These are phyloP conservation scores for Patella pellucida DNA, from an alignment of 2,888 invertebrate genomes.

Conservation along the genomic window DNA sequence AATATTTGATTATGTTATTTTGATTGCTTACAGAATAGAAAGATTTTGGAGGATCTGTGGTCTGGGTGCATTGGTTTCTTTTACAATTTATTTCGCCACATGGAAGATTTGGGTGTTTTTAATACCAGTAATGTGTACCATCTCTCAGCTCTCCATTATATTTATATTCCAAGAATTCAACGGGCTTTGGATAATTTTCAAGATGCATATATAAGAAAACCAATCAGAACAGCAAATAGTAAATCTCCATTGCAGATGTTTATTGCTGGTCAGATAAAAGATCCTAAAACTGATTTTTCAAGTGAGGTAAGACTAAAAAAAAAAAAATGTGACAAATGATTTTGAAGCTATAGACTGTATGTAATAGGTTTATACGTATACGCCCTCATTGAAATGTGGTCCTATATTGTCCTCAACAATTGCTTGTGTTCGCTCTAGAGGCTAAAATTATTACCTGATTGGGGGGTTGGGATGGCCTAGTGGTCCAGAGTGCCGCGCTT, in stretches of 20 bases:
- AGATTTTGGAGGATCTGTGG: conserved; percentile 1
- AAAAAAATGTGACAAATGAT: no score
- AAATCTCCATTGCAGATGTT: conserved; percentile 3
- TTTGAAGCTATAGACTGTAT: no score
- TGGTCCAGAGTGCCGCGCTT: no score
- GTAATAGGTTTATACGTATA: no score
- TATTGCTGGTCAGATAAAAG: conserved; percentile 4
- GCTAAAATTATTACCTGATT: no score
- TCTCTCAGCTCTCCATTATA: not conserved
- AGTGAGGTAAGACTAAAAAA: not conserved
- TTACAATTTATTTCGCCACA: not conserved
- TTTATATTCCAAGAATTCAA: not conserved
- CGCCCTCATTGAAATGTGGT: no score
- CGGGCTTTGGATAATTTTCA: not conserved
- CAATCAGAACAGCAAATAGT: conserved; percentile 4
- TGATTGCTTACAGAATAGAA: not conserved
- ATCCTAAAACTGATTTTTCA: conserved; percentile 1
- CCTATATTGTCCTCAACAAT: no score
- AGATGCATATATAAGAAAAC: not conserved
- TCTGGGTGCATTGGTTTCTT: not conserved
- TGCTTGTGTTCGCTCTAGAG: no score
- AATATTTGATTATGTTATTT: no score
- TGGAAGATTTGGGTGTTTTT: not conserved
- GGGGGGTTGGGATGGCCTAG: no score
- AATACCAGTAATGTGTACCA: not conserved